Conservation (phyloP, 1,140 invertebrate species). For the Platyscapa corneri region DNA sequence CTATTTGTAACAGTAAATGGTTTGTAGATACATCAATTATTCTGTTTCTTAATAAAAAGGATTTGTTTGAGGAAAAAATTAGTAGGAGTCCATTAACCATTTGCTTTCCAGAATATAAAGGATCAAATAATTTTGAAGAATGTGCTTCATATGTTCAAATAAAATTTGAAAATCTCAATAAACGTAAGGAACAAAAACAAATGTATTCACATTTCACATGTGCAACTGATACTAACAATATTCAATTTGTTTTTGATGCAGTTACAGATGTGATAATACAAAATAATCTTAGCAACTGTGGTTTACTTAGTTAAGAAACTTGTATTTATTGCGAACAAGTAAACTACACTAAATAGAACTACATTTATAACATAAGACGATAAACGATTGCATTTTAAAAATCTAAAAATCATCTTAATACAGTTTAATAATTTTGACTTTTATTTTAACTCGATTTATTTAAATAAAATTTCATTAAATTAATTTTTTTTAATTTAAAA, state of each 20-base stretch:
- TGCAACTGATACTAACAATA: slow-evolving; percentile 93
- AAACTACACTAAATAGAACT: too few species aligned
- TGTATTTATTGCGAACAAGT: too few species aligned
- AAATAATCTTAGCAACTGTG: slow-evolving; percentile 94
- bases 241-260: slow-evolving; percentile 94
- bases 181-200: slow-evolving; percentile 90
- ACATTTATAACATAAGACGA: too few species aligned
- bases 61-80: slow-evolving; percentile 96
- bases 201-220: slow-evolving; percentile 95
- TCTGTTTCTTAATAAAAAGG: slow-evolving; percentile 97
- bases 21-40: slow-evolving; percentile 98
- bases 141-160: slow-evolving; percentile 91
- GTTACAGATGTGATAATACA: slow-evolving; percentile 96
- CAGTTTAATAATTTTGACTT: too few species aligned
- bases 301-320: slow-evolving; percentile 78
- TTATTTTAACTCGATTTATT: too few species aligned
- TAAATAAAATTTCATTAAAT: too few species aligned
- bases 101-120: slow-evolving; percentile 95
- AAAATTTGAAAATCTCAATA: slow-evolving; percentile 92
- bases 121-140: slow-evolving; percentile 90
- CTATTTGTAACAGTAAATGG: slow-evolving; percentile 99
- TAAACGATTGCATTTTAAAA: too few species aligned
- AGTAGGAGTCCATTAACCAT: slow-evolving; percentile 91
- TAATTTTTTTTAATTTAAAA: too few species aligned
- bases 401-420: too few species aligned